phyloP scores from a whole-genome alignment of 2,797 vertebrate species.

The Siniperca obscura region DNA sequence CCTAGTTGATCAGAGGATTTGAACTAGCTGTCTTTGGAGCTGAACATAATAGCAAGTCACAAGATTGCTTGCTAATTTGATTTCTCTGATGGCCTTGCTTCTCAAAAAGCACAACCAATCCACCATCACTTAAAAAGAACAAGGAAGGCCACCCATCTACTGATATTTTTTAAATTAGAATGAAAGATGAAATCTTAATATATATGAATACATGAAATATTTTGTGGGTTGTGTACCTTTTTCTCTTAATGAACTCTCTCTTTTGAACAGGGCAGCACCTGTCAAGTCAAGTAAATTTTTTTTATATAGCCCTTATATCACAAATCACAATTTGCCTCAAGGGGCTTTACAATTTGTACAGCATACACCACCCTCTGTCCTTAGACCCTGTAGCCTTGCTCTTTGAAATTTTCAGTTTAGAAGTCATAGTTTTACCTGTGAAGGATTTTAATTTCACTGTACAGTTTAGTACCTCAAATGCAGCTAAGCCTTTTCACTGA shows the following conservation, averaged over 20 bases:
- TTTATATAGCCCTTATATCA: too few species aligned
- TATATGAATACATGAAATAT: conserved; percentile 46
- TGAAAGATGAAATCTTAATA: conserved; percentile 51
- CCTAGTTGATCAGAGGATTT: conserved; percentile 13
- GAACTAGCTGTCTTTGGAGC: conserved; percentile 8
- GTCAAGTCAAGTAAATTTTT: too few species aligned
- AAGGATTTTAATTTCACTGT: conserved; percentile 51
- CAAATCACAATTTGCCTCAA: too few species aligned
- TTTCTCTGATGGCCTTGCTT: conserved; percentile 39
- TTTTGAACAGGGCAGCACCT: conserved; percentile 43
- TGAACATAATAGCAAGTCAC: conserved; percentile 33
- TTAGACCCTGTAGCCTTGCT: conserved; percentile 45
- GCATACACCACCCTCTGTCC: too few species aligned
- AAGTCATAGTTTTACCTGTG: conserved; percentile 39
- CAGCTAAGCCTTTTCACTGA: conserved; percentile 19
- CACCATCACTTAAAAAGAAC: conserved; percentile 45
- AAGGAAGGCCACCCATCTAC: conserved; percentile 44
- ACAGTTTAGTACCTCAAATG: background rate
- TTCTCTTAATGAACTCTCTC: conserved; percentile 17
- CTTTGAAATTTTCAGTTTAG: conserved; percentile 39
- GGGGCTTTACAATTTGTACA: too few species aligned
- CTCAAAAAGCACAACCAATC: conserved; percentile 61
- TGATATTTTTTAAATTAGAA: conserved; percentile 35
- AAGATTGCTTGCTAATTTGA: conserved; percentile 45
- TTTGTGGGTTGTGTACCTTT: conserved; percentile 45